Conservation (phyloP, 2,888 invertebrate genomes). For the Nephrotoma flavescens region DNA sequence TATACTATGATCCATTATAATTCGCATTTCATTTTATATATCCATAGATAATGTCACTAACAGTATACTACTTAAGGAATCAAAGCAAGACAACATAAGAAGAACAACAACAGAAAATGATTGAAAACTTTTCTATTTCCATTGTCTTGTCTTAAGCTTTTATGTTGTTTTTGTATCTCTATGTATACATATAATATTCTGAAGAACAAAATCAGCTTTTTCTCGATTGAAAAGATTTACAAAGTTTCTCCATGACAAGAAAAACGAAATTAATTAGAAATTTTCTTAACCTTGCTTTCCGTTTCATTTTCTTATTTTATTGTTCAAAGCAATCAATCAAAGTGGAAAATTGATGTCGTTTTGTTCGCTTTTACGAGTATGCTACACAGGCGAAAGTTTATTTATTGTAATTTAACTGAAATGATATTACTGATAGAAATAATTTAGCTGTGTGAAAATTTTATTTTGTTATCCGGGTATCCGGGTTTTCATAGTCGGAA, state of each 20-base stretch:
- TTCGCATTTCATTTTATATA: not conserved
- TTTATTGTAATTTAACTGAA: not conserved
- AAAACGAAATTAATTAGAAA: not conserved
- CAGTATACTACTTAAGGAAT: not conserved
- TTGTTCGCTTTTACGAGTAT: not conserved
- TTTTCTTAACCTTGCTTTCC: not conserved
- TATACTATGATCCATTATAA: not conserved
- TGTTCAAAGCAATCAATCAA: not conserved
- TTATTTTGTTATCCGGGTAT: not conserved
- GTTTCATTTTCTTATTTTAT: not conserved
- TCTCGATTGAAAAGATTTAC: not conserved
- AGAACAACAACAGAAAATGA: not conserved
- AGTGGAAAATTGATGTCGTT: not conserved
- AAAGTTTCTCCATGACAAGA: not conserved
- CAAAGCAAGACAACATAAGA: not conserved
- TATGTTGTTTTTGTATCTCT: not conserved
- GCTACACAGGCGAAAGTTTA: not conserved
- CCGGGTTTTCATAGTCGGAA: not conserved
- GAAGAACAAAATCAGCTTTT: not conserved
- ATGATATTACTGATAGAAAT: not conserved
- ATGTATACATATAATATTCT: not conserved
- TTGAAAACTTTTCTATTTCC: not conserved
- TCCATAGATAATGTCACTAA: not conserved
- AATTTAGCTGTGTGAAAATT: not conserved
- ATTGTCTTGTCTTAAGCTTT: not conserved